Evolutionary conservation across 2,113 vertebrate species (phyloP), one percentile per base, ranked within the genome.

Genomic region (Urocynchramus pylzowi): DNA sequence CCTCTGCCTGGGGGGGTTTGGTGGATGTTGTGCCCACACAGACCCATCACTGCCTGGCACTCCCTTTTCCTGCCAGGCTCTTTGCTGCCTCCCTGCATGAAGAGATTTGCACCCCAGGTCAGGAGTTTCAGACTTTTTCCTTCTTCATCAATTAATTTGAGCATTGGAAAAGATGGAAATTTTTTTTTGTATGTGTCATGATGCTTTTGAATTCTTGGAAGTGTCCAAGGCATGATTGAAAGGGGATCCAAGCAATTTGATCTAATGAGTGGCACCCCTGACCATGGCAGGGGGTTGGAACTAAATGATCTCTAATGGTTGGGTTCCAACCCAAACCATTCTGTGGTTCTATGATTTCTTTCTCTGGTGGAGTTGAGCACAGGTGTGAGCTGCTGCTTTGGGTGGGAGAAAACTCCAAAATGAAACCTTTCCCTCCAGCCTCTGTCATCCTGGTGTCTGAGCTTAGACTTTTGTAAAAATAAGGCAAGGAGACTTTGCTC

Each of bases 11-110:
- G 1, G 4, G 13, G 24, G 27, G 5, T 8, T 39, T 4, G 2
- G 44, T 5, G 8, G 19, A 26, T 10, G 3, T 12, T n/a, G 37
- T 84, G n/a, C 69, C 37, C 11, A 7, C 47, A 6, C 2, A 21
- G 37, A 27, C 4, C 3, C 0, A 0, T 22, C 20, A 5, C 30
- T 33, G 23, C 39, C 31, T 1, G 1, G 30, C 4, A 2, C 60
- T 87, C 27, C 56, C 39, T 21, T 3, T 47, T 11, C 0, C 61
- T 78, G 37, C 24, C 2, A 4, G 28, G 39, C 26, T 42, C 81
- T 42, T 16, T 45, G 41, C 22, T 6, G 2, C 63, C 33, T 71
- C 74, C 88, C 89, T 91, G 60, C 22, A n/a, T 3, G 42, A 81
- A 86, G 67, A 87, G 42, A 53, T 97, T 96, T 86, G 81, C 61